Evolutionary conservation across 2,888 invertebrate genomes (phyloP).

Genomic region (Operophtera brumata): DNA sequence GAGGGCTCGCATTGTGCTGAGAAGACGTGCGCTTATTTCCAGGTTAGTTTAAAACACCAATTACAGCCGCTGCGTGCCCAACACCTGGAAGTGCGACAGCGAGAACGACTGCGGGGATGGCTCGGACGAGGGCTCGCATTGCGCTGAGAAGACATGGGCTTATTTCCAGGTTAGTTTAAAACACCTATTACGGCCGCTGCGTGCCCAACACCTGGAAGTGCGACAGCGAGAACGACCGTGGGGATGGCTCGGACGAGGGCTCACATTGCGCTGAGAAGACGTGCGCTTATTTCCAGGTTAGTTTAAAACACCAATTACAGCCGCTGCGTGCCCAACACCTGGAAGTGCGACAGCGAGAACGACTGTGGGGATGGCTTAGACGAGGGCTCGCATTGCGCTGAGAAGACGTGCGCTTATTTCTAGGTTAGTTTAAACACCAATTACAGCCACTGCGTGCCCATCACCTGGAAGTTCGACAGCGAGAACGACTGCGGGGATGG

Average conservation of each 20-base stretch:
- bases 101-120: conserved; percentile 99
- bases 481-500: conserved; percentile 98
- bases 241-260: conserved; percentile 95
- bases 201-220: conserved; percentile 96
- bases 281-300: conserved; percentile 93
- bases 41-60: too few relatives aligned
- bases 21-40: conserved; percentile 96
- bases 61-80: conserved; percentile 95
- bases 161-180: conserved; percentile 86
- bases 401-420: conserved; percentile 93
- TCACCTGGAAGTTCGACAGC: conserved; percentile 95
- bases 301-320: too few relatives aligned
- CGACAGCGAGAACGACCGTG: conserved; percentile 97
- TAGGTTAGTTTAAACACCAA: too few relatives aligned
- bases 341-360: conserved; percentile 96
- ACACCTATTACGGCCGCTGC: conserved; percentile 94
- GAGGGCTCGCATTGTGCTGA: conserved; percentile 96
- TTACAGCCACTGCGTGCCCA: conserved; percentile 94
- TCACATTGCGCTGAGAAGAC: conserved; percentile 96
- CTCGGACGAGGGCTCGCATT: conserved; percentile 95
- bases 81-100: conserved; percentile 97
- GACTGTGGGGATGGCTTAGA: conserved; percentile 98
- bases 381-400: conserved; percentile 94
- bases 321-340: conserved; percentile 94
- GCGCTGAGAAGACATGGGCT: conserved; percentile 96